phyloP scores from a whole-genome alignment of 1,140 invertebrate genomes.

The Tenebrio molitor region DNA sequence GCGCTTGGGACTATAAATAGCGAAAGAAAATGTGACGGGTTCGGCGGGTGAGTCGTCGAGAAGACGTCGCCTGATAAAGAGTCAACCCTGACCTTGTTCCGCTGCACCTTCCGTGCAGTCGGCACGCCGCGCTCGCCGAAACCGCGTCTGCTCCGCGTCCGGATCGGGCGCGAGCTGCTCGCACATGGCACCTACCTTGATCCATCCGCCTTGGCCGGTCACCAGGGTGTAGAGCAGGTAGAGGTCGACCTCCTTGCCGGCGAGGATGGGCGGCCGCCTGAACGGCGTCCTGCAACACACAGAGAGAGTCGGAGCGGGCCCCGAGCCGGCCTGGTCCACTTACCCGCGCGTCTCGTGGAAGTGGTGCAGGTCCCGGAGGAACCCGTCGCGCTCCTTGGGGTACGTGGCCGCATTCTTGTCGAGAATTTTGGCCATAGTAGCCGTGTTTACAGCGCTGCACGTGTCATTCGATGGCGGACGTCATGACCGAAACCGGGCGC shows the following conservation, averaged over 20 bases:
- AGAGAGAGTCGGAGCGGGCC: not conserved
- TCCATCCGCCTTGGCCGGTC: constrained; percentile 91
- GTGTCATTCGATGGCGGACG: constrained; percentile 62
- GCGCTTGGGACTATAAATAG: too few relatives aligned
- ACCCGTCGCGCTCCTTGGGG: constrained; percentile 77
- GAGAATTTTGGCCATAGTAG: constrained; percentile 76
- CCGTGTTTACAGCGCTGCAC: constrained; percentile 50
- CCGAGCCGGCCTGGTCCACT: constrained; percentile 64
- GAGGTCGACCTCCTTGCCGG: constrained; percentile 91
- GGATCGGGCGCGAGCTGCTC: too few relatives aligned
- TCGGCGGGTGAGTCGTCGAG: not conserved
- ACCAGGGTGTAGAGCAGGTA: constrained; percentile 92
- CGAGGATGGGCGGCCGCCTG: constrained; percentile 82
- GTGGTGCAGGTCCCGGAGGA: constrained; percentile 79
- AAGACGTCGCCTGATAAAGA: not conserved
- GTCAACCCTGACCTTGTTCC: constrained; percentile 58
- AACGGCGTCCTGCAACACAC: constrained; percentile 79
- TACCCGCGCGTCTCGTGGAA: constrained; percentile 84
- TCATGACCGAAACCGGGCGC: too few relatives aligned
- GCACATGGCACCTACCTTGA: constrained; percentile 80
- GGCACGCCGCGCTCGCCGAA: not conserved
- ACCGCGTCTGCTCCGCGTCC: constrained; percentile 5
- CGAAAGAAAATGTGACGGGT: not conserved
- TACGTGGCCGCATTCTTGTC: constrained; percentile 81
- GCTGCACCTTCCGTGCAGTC: constrained; percentile 1